phyloP scores from a whole-genome alignment of 1,140 invertebrate species.

The Bradynema listronoti region DNA sequence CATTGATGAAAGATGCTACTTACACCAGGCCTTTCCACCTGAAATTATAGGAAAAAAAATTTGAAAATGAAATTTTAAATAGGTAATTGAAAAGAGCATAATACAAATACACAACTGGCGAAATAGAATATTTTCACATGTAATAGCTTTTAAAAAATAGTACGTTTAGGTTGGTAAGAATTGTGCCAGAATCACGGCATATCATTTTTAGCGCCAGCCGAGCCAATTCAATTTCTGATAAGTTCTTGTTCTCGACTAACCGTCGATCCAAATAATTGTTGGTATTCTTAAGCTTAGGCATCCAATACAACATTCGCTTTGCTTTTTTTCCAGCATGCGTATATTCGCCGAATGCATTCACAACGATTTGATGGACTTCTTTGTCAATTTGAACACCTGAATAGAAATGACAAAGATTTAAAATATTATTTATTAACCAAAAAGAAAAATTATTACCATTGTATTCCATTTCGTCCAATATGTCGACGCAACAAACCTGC shows the following conservation, averaged over 20 bases:
- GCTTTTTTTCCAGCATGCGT: conserved; percentile 74
- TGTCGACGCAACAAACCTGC: conserved; percentile 77
- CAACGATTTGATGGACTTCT: conserved; percentile 74
- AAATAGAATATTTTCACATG: neutral
- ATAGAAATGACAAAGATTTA: conserved; percentile 29
- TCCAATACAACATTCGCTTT: conserved; percentile 91
- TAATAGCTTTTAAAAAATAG: neutral
- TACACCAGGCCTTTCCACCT: conserved; percentile 56
- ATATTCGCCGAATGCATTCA: conserved; percentile 74
- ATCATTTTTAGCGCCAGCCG: conserved; percentile 78
- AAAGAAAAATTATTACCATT: conserved; percentile 65
- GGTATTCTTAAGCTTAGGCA: conserved; percentile 86
- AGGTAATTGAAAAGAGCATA: conserved; percentile 5
- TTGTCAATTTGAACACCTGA: conserved; percentile 79
- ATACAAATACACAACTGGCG: conserved; percentile 16
- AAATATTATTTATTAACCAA: conserved; percentile 16
- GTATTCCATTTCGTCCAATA: conserved; percentile 82
- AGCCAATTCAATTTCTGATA: conserved; percentile 74
- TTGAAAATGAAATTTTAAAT: too few relatives aligned
- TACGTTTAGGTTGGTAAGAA: neutral
- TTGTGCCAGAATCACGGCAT: conserved; percentile 70
- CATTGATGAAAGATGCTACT: conserved; percentile 76
- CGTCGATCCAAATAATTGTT: conserved; percentile 80
- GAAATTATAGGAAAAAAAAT: conserved; percentile 1
- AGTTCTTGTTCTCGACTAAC: conserved; percentile 59